These are phyloP conservation scores for Vultur gryphus DNA, from an alignment of 2,797 vertebrate species.

Conservation along the genomic window DNA sequence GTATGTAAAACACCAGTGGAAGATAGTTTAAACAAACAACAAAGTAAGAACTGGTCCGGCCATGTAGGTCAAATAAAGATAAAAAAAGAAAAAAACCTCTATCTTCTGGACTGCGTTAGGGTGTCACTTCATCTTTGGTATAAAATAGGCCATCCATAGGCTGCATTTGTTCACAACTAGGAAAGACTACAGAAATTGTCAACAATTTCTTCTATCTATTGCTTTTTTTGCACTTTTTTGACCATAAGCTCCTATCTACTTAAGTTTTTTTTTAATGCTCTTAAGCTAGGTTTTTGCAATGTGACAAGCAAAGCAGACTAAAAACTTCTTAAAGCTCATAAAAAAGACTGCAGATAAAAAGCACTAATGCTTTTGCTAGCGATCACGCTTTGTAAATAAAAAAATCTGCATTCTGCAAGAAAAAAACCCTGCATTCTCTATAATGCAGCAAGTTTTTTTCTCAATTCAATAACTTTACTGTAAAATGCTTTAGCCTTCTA, in stretches of 20 bases:
- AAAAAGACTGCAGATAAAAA: slow-evolving; percentile 98
- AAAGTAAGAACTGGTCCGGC: slow-evolving; percentile 91
- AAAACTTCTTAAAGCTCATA: slow-evolving; percentile 97
- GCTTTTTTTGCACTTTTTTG: slow-evolving; percentile 90
- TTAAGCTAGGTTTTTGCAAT: slow-evolving; percentile 86
- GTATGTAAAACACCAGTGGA: slow-evolving; percentile 82
- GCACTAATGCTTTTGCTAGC: slow-evolving; percentile 91
- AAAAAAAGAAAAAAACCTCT: slow-evolving; percentile 78
- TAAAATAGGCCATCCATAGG: slow-evolving; percentile 97
- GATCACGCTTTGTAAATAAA: slow-evolving; percentile 88
- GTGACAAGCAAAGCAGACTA: slow-evolving; percentile 98
- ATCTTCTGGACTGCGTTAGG: slow-evolving; percentile 89
- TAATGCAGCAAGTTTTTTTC: slow-evolving; percentile 83
- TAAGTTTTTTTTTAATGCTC: slow-evolving; percentile 75
- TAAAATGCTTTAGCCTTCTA: slow-evolving; percentile 89
- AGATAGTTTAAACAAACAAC: slow-evolving; percentile 82
- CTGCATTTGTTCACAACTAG: slow-evolving; percentile 98
- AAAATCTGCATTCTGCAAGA: slow-evolving; percentile 89
- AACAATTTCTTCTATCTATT: slow-evolving; percentile 99
- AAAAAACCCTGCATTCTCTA: slow-evolving; percentile 83
- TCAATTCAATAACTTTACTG: slow-evolving; percentile 81
- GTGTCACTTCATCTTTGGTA: slow-evolving; percentile 99
- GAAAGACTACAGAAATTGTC: slow-evolving; percentile 99
- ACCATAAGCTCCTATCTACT: slow-evolving; percentile 94
- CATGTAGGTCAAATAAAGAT: slow-evolving; percentile 88